Conservation (phyloP, 53 echinoderm and acorn worm genomes). For the Actinopyga echinites region DNA sequence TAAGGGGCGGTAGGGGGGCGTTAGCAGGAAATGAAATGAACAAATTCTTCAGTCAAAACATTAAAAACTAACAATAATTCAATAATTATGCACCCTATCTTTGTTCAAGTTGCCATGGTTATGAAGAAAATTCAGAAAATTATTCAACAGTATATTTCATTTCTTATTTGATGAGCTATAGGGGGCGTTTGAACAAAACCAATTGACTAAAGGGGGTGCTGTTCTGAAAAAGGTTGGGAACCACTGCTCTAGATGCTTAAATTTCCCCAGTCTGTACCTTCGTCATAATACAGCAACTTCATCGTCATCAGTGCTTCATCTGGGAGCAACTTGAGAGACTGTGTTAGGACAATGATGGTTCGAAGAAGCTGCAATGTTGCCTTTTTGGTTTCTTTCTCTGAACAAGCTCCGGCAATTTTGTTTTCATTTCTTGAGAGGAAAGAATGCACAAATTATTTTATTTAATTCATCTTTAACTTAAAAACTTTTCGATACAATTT, state of each 20-base stretch:
- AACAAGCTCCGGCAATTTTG: constrained; percentile 76
- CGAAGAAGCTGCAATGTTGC: constrained; percentile 87
- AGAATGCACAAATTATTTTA: neutral
- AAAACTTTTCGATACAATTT: no score
- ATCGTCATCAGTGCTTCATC: constrained; percentile 98
- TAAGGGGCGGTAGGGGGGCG: no score
- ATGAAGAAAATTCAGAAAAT: no score
- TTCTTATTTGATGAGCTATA: neutral
- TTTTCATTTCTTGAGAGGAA: constrained; percentile 69
- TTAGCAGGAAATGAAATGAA: no score
- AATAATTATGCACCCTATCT: no score
- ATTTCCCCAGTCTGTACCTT: constrained; percentile 53
- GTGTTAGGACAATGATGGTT: constrained; percentile 89
- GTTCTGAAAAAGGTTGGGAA: no score
- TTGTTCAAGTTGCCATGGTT: no score
- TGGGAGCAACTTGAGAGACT: constrained; percentile 82
- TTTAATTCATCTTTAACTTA: neutral
- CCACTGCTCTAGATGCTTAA: neutral
- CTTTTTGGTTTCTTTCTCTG: constrained; percentile 88
- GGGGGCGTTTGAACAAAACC: no score
- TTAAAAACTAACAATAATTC: no score
- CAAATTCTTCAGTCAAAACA: no score
- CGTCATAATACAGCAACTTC: constrained; percentile 95
- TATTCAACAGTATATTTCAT: no score
- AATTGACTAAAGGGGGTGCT: no score